phyloP scores from a whole-genome alignment of 2,888 invertebrate species.

The Acanthosepion esculentum region DNA sequence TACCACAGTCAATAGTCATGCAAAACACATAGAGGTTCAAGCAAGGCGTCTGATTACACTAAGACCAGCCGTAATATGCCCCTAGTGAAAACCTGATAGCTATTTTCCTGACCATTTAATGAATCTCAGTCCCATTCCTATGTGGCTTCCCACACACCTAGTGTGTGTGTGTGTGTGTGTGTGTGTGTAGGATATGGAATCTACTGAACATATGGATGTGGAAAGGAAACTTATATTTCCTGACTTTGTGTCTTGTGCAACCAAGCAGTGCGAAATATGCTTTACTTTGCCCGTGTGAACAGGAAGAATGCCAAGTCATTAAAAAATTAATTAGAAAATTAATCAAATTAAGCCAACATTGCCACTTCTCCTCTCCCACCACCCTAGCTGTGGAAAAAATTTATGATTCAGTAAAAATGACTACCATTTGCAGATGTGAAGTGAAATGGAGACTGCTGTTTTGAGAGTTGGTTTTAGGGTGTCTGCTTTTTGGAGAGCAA shows the following conservation, averaged over 20 bases:
- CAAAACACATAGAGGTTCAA: slow-evolving; percentile 8
- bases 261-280: not conserved
- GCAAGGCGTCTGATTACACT: not conserved
- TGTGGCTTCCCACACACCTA: not conserved
- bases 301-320: slow-evolving; percentile 33
- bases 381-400: not conserved
- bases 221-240: not conserved
- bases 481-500: no score
- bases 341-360: not conserved
- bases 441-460: not conserved
- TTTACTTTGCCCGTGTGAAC: not conserved
- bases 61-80: not conserved
- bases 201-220: not conserved
- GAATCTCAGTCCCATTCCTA: not conserved
- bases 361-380: not conserved
- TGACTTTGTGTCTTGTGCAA: not conserved
- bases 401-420: not conserved
- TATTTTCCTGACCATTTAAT: slow-evolving; percentile 37
- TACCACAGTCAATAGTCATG: not conserved
- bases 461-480: no score
- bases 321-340: slow-evolving; percentile 22
- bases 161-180: no score
- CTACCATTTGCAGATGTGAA: slow-evolving; percentile 33
- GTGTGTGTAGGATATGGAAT: no score
- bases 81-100: not conserved